These are phyloP conservation scores for Apotomis capreana DNA, from an alignment of 2,888 invertebrate genomes.

Conservation along the genomic window DNA sequence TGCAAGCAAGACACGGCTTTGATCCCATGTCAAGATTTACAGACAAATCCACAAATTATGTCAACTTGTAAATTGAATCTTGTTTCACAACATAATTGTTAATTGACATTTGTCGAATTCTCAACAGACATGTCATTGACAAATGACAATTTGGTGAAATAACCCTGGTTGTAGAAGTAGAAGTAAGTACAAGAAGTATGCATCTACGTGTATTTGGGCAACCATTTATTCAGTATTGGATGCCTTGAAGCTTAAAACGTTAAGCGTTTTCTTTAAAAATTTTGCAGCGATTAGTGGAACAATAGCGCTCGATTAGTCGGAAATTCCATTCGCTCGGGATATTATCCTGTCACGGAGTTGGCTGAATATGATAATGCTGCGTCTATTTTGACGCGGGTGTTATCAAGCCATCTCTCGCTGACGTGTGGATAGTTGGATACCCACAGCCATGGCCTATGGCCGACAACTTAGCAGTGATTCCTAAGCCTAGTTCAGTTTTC, in stretches of 20 bases:
- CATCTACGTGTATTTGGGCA: no score
- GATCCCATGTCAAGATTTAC: no score
- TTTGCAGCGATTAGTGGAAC: slow-evolving; percentile 52
- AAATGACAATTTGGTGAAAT: no score
- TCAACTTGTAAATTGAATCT: no score
- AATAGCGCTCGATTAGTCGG: slow-evolving; percentile 58
- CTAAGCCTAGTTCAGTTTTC: neutral
- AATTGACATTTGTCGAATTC: no score
- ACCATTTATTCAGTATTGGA: no score
- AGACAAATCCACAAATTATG: no score
- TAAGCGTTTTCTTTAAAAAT: slow-evolving; percentile 22
- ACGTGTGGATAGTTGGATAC: slow-evolving; percentile 12
- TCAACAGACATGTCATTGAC: no score
- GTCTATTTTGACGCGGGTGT: slow-evolving; percentile 57
- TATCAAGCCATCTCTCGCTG: slow-evolving; percentile 37
- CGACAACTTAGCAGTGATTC: slow-evolving; percentile 11
- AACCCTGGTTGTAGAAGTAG: no score
- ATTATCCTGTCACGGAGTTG: slow-evolving; percentile 71
- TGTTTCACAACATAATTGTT: no score
- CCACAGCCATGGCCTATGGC: neutral
- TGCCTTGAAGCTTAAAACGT: neutral
- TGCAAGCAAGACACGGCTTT: no score
- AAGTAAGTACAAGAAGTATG: no score
- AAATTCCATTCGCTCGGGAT: slow-evolving; percentile 75
- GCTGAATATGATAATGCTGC: slow-evolving; percentile 54